These are phyloP conservation scores for Neolamprologus falcicula DNA, from an alignment of 2,113 vertebrate species.

Conservation along the genomic window DNA sequence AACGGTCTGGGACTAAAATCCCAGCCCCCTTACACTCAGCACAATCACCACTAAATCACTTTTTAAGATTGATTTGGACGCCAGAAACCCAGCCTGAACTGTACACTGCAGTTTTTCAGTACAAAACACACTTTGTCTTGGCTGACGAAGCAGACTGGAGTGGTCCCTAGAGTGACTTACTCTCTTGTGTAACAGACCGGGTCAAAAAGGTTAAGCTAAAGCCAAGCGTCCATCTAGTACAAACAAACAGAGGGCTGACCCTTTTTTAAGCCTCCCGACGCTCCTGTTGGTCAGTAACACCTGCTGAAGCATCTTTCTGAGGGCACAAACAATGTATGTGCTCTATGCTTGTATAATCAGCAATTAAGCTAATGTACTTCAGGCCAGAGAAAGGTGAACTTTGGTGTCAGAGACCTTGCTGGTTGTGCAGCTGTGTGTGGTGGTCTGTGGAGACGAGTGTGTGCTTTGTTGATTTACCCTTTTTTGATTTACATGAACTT, in stretches of 20 bases:
- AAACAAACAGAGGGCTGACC: constrained; percentile 47
- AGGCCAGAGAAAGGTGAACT: neutral
- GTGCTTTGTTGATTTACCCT: neutral
- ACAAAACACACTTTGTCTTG: constrained; percentile 11
- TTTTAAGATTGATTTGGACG: constrained; percentile 19
- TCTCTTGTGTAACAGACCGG: neutral
- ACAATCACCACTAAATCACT: neutral
- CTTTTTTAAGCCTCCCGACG: constrained; percentile 1
- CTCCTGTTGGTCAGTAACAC: neutral
- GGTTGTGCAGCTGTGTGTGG: neutral
- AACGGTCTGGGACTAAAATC: neutral
- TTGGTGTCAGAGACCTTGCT: neutral
- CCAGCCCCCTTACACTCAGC: neutral
- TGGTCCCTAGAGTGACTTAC: neutral
- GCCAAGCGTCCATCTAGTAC: constrained; percentile 31
- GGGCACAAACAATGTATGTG: neutral
- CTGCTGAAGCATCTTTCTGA: neutral
- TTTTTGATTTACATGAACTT: neutral
- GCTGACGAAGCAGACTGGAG: constrained; percentile 3
- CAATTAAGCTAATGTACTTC: neutral
- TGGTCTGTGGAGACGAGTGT: neutral
- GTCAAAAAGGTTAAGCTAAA: constrained; percentile 35
- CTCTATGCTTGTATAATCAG: neutral
- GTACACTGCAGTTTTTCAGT: constrained; percentile 9
- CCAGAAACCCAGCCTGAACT: neutral